These are phyloP conservation scores for Lepidurus couesii DNA, from an alignment of 1,140 invertebrate genomes.

Conservation along the genomic window DNA sequence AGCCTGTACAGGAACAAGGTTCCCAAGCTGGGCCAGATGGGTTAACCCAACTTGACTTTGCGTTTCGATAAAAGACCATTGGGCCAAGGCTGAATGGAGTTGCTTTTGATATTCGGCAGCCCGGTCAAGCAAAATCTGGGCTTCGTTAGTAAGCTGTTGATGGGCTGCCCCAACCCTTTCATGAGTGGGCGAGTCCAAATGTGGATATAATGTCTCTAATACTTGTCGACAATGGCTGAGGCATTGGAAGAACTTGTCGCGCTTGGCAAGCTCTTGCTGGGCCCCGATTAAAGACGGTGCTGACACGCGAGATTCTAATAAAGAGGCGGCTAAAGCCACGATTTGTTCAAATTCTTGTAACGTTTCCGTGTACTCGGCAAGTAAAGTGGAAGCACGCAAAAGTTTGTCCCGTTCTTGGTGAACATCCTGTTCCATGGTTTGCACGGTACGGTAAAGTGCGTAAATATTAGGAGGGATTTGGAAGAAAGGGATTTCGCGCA, in stretches of 20 bases:
- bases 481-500: conserved; percentile 57
- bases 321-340: conserved; percentile 68
- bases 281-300: conserved; percentile 67
- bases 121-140: conserved; percentile 66
- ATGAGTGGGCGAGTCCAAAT: conserved; percentile 70
- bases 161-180: conserved; percentile 66
- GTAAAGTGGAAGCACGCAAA: conserved; percentile 62
- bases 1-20: not conserved
- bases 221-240: conserved; percentile 72
- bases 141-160: conserved; percentile 63
- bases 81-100: conserved; percentile 71
- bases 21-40: conserved; percentile 18
- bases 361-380: conserved; percentile 79
- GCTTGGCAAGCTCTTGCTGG: conserved; percentile 79
- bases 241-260: conserved; percentile 80
- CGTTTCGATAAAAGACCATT: conserved; percentile 79
- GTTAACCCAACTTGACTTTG: conserved; percentile 64
- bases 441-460: conserved; percentile 56
- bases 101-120: conserved; percentile 69
- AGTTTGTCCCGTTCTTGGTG: conserved; percentile 64
- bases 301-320: conserved; percentile 65
- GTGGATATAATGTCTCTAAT: conserved; percentile 73
- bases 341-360: conserved; percentile 77
- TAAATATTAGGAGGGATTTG: conserved; percentile 61
- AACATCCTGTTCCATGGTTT: conserved; percentile 60